Conservation (phyloP, 1,140 invertebrate species). For the Leptinotarsa defecta region DNA sequence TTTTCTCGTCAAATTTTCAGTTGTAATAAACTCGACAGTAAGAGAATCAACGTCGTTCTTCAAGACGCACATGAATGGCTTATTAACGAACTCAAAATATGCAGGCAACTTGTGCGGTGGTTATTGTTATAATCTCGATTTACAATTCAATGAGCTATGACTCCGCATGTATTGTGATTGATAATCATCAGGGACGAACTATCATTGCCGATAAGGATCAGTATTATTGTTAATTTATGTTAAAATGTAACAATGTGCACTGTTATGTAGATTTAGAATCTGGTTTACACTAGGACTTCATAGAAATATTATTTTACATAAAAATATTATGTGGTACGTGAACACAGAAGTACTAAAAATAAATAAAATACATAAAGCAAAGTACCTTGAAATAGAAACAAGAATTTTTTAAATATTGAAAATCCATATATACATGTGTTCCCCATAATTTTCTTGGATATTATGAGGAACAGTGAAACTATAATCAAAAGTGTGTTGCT, state of each 20-base stretch:
- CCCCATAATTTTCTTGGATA: too few relatives aligned
- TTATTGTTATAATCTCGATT: slow-evolving; percentile 38
- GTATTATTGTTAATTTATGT: slow-evolving; percentile 16
- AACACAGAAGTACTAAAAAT: not conserved
- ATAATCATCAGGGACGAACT: slow-evolving; percentile 38
- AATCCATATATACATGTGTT: too few relatives aligned
- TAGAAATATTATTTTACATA: not conserved
- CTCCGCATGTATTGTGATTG: slow-evolving; percentile 37
- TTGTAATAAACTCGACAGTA: not conserved
- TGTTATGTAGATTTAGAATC: not conserved
- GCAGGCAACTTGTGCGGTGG: slow-evolving; percentile 23
- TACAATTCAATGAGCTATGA: slow-evolving; percentile 42
- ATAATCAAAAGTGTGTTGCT: too few relatives aligned
- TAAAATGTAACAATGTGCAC: slow-evolving; percentile 6
- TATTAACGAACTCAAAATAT: slow-evolving; percentile 30
- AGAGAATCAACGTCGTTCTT: not conserved
- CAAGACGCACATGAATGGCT: slow-evolving; percentile 25
- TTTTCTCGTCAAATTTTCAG: too few relatives aligned
- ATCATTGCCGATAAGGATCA: slow-evolving; percentile 33
- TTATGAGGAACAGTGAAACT: too few relatives aligned
- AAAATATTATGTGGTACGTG: not conserved
- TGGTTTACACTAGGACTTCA: not conserved
- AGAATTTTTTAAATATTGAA: too few relatives aligned
- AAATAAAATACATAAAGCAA: too few relatives aligned
- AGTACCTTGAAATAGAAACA: too few relatives aligned